Evolutionary conservation across 2,888 invertebrate species (phyloP).

Genomic region (Ptychoptera albimana): DNA sequence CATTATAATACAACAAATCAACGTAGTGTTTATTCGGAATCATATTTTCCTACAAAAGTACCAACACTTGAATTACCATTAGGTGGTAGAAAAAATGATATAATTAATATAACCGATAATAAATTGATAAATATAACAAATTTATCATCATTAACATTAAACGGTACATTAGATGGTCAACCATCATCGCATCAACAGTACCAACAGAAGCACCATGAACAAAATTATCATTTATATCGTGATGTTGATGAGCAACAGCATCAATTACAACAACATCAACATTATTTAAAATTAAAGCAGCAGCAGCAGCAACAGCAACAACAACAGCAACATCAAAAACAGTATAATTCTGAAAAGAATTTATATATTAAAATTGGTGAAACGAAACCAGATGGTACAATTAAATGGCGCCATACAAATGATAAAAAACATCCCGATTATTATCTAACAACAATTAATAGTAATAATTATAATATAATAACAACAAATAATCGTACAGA

Average conservation of each 20-base stretch:
- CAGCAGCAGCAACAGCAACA: not conserved
- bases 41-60: slow-evolving; percentile 5
- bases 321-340: not conserved
- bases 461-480: too few species aligned
- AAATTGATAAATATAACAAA: slow-evolving; percentile 1
- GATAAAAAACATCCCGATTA: too few species aligned
- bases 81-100: not conserved
- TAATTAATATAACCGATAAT: too few species aligned
- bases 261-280: not conserved
- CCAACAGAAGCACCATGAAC: not conserved
- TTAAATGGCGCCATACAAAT: too few species aligned
- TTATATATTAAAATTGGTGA: too few species aligned
- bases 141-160: slow-evolving; percentile 9
- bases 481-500: too few species aligned
- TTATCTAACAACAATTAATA: too few species aligned
- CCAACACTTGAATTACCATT: slow-evolving; percentile 1
- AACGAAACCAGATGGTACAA: too few species aligned
- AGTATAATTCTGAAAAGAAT: too few species aligned
- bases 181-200: slow-evolving; percentile 16
- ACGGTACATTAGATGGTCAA: slow-evolving; percentile 20
- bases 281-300: not conserved
- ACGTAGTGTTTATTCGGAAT: not conserved
- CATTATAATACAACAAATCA: slow-evolving; percentile 16
- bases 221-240: not conserved
- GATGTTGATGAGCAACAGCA: not conserved